Evolutionary conservation across 2,888 invertebrate species (phyloP).

Genomic region (Mimas tiliae): DNA sequence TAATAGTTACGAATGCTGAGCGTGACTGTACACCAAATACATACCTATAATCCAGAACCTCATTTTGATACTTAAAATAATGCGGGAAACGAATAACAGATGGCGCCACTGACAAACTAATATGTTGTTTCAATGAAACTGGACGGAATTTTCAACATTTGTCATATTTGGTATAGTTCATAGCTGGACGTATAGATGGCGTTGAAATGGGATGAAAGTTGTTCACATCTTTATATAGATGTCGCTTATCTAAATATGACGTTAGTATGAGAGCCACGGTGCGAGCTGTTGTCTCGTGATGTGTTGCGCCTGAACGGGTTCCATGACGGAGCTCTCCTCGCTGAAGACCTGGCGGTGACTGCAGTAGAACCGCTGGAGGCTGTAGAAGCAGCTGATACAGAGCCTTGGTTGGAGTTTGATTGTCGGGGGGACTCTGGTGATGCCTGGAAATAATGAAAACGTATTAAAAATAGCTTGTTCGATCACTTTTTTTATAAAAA

Average conservation of each 20-base stretch:
- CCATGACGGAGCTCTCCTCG: conserved; percentile 86
- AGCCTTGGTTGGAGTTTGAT: conserved; percentile 72
- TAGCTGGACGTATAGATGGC: conserved; percentile 3
- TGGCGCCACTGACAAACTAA: conserved; percentile 32
- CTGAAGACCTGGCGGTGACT: conserved; percentile 65
- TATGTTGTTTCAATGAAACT: not conserved
- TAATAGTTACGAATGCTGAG: conserved; percentile 18
- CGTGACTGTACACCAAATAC: not conserved
- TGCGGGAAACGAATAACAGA: conserved; percentile 34
- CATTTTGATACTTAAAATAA: conserved; percentile 29
- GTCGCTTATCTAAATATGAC: conserved; percentile 82
- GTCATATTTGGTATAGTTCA: not conserved
- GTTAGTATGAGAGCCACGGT: conserved; percentile 77
- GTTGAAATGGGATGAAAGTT: not conserved
- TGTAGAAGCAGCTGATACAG: conserved; percentile 77
- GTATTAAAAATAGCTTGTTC: not conserved
- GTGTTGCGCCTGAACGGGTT: conserved; percentile 89
- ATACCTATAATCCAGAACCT: conserved; percentile 5
- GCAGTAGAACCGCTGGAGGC: conserved; percentile 74
- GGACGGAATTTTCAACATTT: not conserved
- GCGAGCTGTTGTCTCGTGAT: conserved; percentile 80
- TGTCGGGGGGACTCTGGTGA: conserved; percentile 64
- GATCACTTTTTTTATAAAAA: too few species aligned
- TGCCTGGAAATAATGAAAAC: conserved; percentile 38
- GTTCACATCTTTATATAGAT: not conserved